Conservation (phyloP, 2,113 vertebrate genomes). For the Zosterops pallidus region DNA sequence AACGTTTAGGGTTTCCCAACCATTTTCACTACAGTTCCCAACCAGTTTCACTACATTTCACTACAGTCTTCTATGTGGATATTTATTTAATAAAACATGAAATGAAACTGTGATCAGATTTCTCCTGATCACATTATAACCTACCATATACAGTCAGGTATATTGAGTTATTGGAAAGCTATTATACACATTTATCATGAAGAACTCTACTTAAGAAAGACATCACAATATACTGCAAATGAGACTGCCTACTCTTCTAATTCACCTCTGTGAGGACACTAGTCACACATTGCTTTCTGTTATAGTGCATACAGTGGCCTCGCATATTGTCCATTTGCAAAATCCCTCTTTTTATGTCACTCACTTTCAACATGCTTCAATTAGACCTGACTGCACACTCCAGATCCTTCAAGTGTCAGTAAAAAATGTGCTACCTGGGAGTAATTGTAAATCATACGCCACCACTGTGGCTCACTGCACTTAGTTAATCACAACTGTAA, state of each 20-base stretch:
- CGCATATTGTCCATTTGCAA: neutral
- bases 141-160: neutral
- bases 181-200: neutral
- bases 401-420: neutral
- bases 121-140: neutral
- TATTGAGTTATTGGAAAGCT: neutral
- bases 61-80: neutral
- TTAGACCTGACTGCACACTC: neutral
- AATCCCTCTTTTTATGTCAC: neutral
- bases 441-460: neutral
- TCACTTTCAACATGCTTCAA: neutral
- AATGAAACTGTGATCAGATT: neutral
- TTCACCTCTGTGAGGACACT: neutral
- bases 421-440: neutral
- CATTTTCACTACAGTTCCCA: neutral
- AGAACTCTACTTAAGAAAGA: neutral
- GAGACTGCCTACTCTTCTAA: neutral
- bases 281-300: neutral
- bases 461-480: neutral
- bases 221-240: neutral
- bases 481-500: neutral
- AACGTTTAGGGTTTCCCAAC: neutral
- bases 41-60: neutral
- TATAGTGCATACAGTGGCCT: neutral
- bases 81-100: neutral